phyloP scores from a whole-genome alignment of 2,888 invertebrate genomes.

The Agriotes lineatus region DNA sequence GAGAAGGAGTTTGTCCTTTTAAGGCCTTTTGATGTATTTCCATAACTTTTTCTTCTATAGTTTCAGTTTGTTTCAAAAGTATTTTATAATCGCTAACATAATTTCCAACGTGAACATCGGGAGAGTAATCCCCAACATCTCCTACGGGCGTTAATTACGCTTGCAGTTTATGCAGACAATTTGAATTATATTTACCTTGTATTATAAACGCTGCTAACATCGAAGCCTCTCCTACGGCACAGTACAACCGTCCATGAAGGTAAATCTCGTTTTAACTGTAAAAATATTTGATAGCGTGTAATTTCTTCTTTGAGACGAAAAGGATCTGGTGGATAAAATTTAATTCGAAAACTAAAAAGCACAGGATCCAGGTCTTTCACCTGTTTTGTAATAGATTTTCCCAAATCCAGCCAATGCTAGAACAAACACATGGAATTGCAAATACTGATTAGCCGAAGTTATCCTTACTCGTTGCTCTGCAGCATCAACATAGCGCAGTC shows the following conservation, averaged over 20 bases:
- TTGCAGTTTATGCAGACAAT: background rate
- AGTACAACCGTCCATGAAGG: constrained; percentile 95
- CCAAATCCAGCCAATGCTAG: constrained; percentile 95
- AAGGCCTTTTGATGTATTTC: constrained; percentile 91
- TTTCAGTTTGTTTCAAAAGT: constrained; percentile 90
- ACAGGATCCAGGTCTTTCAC: constrained; percentile 94
- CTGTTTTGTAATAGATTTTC: constrained; percentile 91
- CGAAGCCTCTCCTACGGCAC: constrained; percentile 89
- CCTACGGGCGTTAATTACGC: constrained; percentile 72
- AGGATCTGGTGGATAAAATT: constrained; percentile 98
- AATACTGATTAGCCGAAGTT: too few relatives aligned
- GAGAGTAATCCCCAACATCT: constrained; percentile 95
- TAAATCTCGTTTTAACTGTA: constrained; percentile 94
- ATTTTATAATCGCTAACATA: constrained; percentile 94
- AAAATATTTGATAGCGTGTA: constrained; percentile 93
- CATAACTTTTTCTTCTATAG: constrained; percentile 93
- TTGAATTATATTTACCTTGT: constrained; percentile 81
- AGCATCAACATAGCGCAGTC: constrained; percentile 90
- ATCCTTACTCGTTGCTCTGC: constrained; percentile 84
- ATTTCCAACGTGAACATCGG: constrained; percentile 86
- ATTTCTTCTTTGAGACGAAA: constrained; percentile 93
- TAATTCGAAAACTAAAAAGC: constrained; percentile 95
- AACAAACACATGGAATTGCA: too few relatives aligned
- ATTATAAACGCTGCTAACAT: constrained; percentile 92
- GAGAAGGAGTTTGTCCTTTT: constrained; percentile 86